These are phyloP conservation scores for Reticulitermes speratus DNA, from an alignment of 1,140 invertebrate species.

Conservation along the genomic window DNA sequence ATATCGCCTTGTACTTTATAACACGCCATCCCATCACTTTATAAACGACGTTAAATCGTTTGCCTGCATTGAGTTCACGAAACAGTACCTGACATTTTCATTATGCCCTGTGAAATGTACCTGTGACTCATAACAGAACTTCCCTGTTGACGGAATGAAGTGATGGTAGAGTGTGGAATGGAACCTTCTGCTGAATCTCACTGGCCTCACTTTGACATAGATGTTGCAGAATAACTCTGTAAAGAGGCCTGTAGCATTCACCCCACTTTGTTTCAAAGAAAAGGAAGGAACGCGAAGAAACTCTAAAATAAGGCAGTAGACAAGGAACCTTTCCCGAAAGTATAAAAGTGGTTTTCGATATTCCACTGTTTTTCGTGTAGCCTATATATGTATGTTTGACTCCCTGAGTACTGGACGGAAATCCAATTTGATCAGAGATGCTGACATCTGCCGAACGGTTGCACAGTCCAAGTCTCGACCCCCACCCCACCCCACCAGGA, in stretches of 20 bases:
- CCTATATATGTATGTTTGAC: not conserved
- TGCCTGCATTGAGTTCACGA: too few relatives aligned
- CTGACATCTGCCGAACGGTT: not conserved
- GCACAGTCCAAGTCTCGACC: not conserved
- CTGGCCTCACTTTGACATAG: not conserved
- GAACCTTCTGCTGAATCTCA: not conserved
- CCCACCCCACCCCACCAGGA: not conserved
- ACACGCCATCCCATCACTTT: too few relatives aligned
- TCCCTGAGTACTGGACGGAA: not conserved
- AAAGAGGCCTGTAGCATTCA: not conserved
- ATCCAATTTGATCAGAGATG: slow-evolving; percentile 10
- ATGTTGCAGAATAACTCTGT: not conserved
- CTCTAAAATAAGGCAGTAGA: not conserved
- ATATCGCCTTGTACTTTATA: too few relatives aligned
- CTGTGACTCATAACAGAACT: not conserved
- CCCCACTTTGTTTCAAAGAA: not conserved
- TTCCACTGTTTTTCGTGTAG: not conserved
- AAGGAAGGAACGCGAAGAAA: not conserved
- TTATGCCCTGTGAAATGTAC: too few relatives aligned
- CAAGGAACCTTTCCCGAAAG: not conserved
- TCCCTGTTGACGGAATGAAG: not conserved
- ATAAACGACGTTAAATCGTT: too few relatives aligned
- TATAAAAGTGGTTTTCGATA: not conserved
- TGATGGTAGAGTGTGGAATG: not conserved
- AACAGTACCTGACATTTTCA: too few relatives aligned